phyloP scores from a whole-genome alignment of 2,888 invertebrate species.

The Chromoteleia sp. region DNA sequence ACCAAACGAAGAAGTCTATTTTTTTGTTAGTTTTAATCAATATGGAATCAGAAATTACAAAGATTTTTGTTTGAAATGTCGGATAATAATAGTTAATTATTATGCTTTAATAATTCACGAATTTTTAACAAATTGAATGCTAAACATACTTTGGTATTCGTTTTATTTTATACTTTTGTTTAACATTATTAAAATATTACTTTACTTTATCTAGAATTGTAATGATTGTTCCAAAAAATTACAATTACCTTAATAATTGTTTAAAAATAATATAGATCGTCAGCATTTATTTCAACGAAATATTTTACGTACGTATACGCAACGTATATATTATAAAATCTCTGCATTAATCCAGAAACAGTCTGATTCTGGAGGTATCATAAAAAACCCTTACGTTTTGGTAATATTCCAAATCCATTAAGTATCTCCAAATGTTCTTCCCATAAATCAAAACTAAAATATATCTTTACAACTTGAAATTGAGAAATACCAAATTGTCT shows the following conservation, averaged over 20 bases:
- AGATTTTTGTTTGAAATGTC: no score
- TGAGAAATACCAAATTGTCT: no score
- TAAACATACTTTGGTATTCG: no score
- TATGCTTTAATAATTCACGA: no score
- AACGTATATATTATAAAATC: constrained; percentile 28
- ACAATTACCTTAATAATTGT: no score
- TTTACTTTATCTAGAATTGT: no score
- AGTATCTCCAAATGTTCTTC: constrained; percentile 36
- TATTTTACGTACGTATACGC: constrained; percentile 5
- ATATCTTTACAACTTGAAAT: not conserved
- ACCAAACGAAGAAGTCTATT: not conserved
- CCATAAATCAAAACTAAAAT: constrained; percentile 20
- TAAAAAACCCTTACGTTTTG: constrained; percentile 54
- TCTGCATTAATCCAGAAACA: constrained; percentile 37
- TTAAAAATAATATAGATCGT: no score
- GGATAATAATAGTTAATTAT: no score
- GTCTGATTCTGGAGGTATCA: constrained; percentile 31
- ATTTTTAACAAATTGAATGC: no score
- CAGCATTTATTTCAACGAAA: constrained; percentile 6
- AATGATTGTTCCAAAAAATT: no score
- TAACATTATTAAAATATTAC: no score
- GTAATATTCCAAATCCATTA: constrained; percentile 61
- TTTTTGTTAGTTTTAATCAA: not conserved
- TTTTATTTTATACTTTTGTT: no score
- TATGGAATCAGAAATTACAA: constrained; percentile 12